Evolutionary conservation across 2,888 invertebrate species (phyloP).

Genomic region (Erebia aethiops): DNA sequence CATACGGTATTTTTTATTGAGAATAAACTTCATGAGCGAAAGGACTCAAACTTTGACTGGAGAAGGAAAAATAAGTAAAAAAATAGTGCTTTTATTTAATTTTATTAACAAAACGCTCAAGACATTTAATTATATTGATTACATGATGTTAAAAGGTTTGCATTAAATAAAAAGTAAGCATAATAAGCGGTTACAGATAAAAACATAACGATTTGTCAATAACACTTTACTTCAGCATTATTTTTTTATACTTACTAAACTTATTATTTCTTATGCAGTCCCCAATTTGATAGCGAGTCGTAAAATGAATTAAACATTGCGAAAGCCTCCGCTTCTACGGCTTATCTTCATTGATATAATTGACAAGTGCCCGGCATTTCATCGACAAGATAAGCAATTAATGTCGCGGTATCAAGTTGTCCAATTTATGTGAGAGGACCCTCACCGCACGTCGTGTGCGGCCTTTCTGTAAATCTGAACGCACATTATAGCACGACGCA

Average conservation of each 20-base stretch:
- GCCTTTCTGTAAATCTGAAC: conserved; percentile 30
- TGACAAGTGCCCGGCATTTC: conserved; percentile 26
- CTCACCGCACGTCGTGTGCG: conserved; percentile 29
- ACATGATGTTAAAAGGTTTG: too few species aligned
- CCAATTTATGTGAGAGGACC: conserved; percentile 35
- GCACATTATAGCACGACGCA: background rate
- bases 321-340: conserved; percentile 10
- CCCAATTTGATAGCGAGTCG: background rate
- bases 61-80: too few species aligned
- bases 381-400: conserved; percentile 35
- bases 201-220: background rate
- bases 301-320: conserved; percentile 23
- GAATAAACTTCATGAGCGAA: too few species aligned
- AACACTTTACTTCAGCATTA: background rate
- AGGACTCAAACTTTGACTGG: too few species aligned
- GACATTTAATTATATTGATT: too few species aligned
- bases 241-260: conserved; percentile 3
- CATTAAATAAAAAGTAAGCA: too few species aligned
- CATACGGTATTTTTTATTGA: too few species aligned
- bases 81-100: too few species aligned
- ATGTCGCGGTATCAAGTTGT: conserved; percentile 25
- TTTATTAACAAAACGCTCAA: too few species aligned
- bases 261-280: background rate
- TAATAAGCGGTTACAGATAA: background rate
- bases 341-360: conserved; percentile 29